Evolutionary conservation across 1,140 invertebrate genomes (phyloP).

Genomic region (Wasmannia auropunctata): DNA sequence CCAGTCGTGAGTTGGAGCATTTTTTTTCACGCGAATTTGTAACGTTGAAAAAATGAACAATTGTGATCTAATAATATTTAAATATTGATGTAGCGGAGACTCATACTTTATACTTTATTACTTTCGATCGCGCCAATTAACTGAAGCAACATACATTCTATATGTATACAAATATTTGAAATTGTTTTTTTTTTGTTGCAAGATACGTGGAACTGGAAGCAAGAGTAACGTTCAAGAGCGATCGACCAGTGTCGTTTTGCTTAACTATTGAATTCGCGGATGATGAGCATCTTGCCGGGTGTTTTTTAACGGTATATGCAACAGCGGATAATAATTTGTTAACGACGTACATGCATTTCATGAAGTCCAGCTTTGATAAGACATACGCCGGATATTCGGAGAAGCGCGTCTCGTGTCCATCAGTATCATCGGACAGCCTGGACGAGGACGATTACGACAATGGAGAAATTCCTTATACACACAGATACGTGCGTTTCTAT

Average conservation of each 20-base stretch:
- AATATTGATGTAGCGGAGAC: background rate
- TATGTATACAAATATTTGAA: background rate
- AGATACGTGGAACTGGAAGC: conserved; percentile 47
- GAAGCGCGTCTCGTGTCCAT: background rate
- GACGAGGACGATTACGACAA: background rate
- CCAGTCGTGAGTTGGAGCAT: conserved; percentile 26
- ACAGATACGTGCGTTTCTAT: conserved; percentile 3
- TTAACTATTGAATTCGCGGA: conserved; percentile 20
- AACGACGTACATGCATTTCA: conserved; percentile 44
- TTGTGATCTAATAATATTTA: background rate
- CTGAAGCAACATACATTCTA: background rate
- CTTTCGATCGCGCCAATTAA: background rate
- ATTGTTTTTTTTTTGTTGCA: background rate
- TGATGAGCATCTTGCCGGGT: background rate
- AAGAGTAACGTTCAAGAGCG: conserved; percentile 52
- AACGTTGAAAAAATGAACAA: background rate
- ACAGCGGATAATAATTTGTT: conserved; percentile 63
- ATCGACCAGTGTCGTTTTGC: conserved; percentile 34
- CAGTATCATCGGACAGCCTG: background rate
- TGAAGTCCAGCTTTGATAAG: background rate
- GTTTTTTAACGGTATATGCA: conserved; percentile 36
- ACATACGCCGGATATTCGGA: background rate
- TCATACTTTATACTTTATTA: no score
- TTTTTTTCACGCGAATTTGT: background rate
- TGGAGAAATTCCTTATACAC: background rate